phyloP scores from a whole-genome alignment of 2,797 vertebrate genomes.

The Melanotaenia trifasciata region DNA sequence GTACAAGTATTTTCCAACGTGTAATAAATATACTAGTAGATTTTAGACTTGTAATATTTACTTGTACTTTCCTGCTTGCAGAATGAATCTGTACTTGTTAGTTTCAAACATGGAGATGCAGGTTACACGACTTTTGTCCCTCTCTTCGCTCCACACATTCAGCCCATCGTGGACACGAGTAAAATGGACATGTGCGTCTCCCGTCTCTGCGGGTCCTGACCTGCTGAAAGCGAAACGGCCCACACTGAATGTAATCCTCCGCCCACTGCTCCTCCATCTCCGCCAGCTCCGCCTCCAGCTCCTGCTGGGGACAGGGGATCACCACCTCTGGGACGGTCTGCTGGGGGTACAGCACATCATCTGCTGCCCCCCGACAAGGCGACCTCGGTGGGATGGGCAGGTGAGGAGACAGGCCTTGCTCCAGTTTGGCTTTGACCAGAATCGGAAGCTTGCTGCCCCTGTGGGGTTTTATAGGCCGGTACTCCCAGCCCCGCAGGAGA shows the following conservation, averaged over 20 bases:
- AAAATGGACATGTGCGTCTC: no score
- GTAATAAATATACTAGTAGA: no score
- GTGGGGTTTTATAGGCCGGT: constrained; percentile 86
- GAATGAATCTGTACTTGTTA: no score
- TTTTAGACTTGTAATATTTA: no score
- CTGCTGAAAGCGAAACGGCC: constrained; percentile 86
- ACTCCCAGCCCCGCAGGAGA: constrained; percentile 85
- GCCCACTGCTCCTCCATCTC: constrained; percentile 91
- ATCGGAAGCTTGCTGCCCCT: constrained; percentile 90
- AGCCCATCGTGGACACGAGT: no score
- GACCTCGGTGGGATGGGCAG: constrained; percentile 37
- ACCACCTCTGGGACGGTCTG: constrained; percentile 69
- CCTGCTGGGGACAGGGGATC: constrained; percentile 72
- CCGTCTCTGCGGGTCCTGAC: constrained; percentile 59
- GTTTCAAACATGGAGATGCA: no score
- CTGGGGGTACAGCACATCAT: constrained; percentile 69
- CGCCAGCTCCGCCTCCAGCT: constrained; percentile 82
- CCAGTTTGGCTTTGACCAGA: constrained; percentile 80
- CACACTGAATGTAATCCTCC: constrained; percentile 89
- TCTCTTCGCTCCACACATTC: no score
- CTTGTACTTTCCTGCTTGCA: no score
- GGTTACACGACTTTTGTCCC: no score
- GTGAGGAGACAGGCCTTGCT: constrained; percentile 39
- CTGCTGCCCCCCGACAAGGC: constrained; percentile 39
- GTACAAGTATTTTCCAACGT: no score